Evolutionary conservation across 92 coral and sea anemone species (phyloP).

Genomic region (Umimayanthus chanpuru): DNA sequence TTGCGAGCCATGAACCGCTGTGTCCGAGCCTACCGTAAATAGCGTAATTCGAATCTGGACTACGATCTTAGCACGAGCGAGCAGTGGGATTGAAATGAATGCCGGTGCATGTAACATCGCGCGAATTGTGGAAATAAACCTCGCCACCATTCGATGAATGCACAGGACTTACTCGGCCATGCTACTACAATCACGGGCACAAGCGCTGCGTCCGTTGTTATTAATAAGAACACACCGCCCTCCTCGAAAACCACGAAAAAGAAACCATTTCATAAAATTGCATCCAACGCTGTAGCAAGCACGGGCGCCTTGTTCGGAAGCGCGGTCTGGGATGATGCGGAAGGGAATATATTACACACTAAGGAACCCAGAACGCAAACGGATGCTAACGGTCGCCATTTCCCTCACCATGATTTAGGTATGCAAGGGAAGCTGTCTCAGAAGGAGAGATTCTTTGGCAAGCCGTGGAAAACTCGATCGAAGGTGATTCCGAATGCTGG

Average conservation of each 20-base stretch:
- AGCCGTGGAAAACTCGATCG: conserved; percentile 94
- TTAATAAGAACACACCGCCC: conserved; percentile 22
- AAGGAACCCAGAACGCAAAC: conserved; percentile 17
- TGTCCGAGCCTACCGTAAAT: conserved; percentile 62
- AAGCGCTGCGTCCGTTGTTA: conserved; percentile 51
- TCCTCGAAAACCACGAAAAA: conserved; percentile 47
- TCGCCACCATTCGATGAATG: conserved; percentile 47
- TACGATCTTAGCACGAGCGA: conserved; percentile 31
- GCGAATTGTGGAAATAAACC: conserved; percentile 15
- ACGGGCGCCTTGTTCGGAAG: conserved; percentile 61
- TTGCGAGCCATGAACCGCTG: conserved; percentile 71
- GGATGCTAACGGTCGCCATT: conserved; percentile 30
- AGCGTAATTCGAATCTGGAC: conserved; percentile 59
- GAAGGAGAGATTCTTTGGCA: conserved; percentile 86
- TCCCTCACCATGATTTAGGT: conserved; percentile 52
- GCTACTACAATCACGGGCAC: conserved; percentile 17
- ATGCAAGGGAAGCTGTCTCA: conserved; percentile 82
- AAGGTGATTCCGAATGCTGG: conserved; percentile 96
- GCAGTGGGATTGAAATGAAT: conserved; percentile 46
- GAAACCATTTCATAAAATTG: conserved; percentile 63
- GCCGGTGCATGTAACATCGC: conserved; percentile 9
- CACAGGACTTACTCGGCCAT: conserved; percentile 32
- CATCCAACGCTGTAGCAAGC: conserved; percentile 62
- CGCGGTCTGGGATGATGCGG: conserved; percentile 26
- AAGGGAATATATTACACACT: conserved; percentile 25